Conservation (phyloP, 2,113 vertebrate species). For the Myotis brandtii region DNA sequence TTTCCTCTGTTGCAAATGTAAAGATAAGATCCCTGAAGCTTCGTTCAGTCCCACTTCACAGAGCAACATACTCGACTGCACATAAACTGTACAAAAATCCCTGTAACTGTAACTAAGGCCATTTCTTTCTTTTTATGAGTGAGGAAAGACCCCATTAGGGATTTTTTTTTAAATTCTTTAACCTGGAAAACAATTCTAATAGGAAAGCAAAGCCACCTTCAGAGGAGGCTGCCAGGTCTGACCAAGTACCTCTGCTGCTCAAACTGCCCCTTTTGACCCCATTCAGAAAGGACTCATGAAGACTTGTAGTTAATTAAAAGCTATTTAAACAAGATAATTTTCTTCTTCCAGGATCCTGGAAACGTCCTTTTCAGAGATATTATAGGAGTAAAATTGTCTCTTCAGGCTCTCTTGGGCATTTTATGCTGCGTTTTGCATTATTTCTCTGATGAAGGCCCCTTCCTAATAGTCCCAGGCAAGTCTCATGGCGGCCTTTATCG, state of each 20-base stretch:
- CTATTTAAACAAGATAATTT: slow-evolving; percentile 25
- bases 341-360: not conserved
- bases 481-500: not conserved
- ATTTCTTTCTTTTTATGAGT: not conserved
- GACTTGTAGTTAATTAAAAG: slow-evolving; percentile 27
- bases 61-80: not conserved
- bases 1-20: not conserved
- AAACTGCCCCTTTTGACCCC: not conserved
- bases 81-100: not conserved
- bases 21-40: not conserved
- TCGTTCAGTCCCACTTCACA: not conserved
- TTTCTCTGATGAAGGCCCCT: not conserved
- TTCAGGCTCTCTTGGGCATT: not conserved
- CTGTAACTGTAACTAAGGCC: not conserved
- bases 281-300: not conserved
- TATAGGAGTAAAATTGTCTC: not conserved
- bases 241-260: not conserved
- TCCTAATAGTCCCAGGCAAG: not conserved
- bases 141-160: not conserved
- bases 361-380: slow-evolving; percentile 37
- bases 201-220: not conserved
- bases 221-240: not conserved
- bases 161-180: not conserved
- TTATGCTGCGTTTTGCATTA: not conserved
- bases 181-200: not conserved